Conservation (phyloP, 2,888 invertebrate genomes). For the Crocallis elinguaria region DNA sequence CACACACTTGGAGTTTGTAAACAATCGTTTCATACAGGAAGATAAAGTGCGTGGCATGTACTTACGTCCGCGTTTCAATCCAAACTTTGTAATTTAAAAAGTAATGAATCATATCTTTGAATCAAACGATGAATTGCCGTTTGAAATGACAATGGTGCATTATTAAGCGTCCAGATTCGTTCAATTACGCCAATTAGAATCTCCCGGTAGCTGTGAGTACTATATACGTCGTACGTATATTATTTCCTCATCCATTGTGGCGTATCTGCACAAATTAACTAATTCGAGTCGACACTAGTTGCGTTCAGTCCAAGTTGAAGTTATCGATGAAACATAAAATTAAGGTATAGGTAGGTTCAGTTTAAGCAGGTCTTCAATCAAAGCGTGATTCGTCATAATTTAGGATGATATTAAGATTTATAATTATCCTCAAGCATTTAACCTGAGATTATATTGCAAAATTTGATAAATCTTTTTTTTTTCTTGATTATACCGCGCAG, state of each 20-base stretch:
- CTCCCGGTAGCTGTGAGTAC: conserved; percentile 72
- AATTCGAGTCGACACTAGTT: conserved; percentile 67
- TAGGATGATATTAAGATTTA: too few species aligned
- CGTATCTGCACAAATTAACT: conserved; percentile 83
- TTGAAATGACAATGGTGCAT: conserved; percentile 80
- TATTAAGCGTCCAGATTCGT: conserved; percentile 83
- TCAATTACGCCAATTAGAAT: conserved; percentile 84
- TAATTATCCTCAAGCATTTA: too few species aligned
- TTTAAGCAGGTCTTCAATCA: not conserved
- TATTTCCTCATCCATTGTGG: conserved; percentile 82
- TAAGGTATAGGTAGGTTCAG: too few species aligned
- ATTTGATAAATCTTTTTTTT: too few species aligned
- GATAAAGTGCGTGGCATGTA: not conserved
- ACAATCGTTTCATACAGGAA: conserved; percentile 29
- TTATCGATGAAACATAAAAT: conserved; percentile 30
- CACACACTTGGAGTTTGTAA: conserved; percentile 33
- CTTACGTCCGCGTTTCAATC: conserved; percentile 22
- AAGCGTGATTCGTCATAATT: not conserved
- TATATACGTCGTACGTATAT: conserved; percentile 64
- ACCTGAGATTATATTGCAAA: too few species aligned
- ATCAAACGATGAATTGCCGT: conserved; percentile 80
- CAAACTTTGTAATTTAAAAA: conserved; percentile 70
- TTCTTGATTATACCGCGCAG: too few species aligned
- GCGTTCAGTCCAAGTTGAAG: conserved; percentile 27
- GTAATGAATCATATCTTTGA: conserved; percentile 80